These are phyloP conservation scores for Aspidiotus destructor DNA, from an alignment of 2,888 invertebrate species.

Conservation along the genomic window DNA sequence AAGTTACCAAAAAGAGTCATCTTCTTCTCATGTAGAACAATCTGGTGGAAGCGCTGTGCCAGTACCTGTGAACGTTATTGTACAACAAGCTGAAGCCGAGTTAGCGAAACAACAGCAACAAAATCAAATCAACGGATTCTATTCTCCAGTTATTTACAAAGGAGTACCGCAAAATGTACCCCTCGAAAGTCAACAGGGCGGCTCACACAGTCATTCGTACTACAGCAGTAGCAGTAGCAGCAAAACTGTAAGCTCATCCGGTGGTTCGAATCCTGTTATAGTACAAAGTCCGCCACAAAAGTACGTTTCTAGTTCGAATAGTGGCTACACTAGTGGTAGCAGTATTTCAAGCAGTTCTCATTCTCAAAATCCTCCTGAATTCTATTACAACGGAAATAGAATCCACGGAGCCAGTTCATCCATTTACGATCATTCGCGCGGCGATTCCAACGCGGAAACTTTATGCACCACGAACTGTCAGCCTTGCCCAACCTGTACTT, in stretches of 20 bases:
- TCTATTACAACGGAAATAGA: neutral
- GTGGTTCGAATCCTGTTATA: neutral
- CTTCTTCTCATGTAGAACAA: neutral
- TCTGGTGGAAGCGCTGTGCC: neutral
- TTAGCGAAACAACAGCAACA: neutral
- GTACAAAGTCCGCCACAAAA: slow-evolving; percentile 12
- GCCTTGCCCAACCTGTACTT: neutral
- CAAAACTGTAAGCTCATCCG: neutral
- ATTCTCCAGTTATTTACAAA: neutral
- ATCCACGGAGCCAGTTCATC: neutral
- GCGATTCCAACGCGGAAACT: neutral
- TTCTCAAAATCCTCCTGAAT: neutral
- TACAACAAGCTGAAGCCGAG: neutral
- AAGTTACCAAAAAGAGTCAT: neutral
- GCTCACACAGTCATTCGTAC: neutral
- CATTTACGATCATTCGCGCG: neutral
- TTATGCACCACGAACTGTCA: neutral
- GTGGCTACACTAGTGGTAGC: neutral
- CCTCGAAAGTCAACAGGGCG: neutral
- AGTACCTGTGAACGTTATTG: neutral
- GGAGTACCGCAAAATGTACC: neutral
- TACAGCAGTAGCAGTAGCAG: neutral
- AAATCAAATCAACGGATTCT: neutral
- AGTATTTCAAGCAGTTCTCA: slow-evolving; percentile 9
- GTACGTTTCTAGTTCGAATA: slow-evolving; percentile 8